A percentile compares a stretch with the other conserved stretches of the same genome.
Conservation (phyloP, 53 echinoderm and acorn worm species). For the Antedon mediterranea region DNA sequence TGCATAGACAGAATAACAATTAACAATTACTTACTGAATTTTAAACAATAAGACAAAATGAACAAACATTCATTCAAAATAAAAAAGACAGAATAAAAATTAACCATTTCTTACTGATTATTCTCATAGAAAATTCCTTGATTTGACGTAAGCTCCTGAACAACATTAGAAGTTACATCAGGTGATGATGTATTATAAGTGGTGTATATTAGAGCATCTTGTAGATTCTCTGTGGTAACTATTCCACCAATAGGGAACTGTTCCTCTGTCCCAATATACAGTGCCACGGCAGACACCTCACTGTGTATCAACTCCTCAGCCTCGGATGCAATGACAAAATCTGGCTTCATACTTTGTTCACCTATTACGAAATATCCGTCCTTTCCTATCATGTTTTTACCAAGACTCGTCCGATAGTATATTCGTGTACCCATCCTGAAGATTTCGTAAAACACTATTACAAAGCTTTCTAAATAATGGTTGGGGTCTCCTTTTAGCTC, state of each 20-base stretch:
- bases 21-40: no score
- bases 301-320: conserved; percentile 8
- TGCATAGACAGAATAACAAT: no score
- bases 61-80: no score
- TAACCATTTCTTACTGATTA: conserved; percentile 20
- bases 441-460: not conserved
- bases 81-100: no score
- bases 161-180: conserved; percentile 1
- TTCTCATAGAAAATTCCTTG: conserved; percentile 18
- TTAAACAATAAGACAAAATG: no score
- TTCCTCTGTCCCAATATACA: conserved; percentile 30
- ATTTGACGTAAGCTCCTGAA: conserved; percentile 20
- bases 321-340: conserved; percentile 8
- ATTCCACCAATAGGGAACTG: conserved; percentile 20
- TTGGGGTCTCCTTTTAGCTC: conserved; percentile 3
- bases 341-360: conserved; percentile 14
- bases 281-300: conserved; percentile 35
- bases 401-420: not conserved
- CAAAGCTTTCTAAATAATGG: conserved; percentile 3
- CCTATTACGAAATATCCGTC: conserved; percentile 45
- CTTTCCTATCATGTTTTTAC: conserved; percentile 4
- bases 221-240: conserved; percentile 19
- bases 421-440: not conserved
- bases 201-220: conserved; percentile 60
- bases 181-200: conserved; percentile 11